These are phyloP conservation scores for Eumaeus atala DNA, from an alignment of 1,140 invertebrate genomes.

Conservation along the genomic window DNA sequence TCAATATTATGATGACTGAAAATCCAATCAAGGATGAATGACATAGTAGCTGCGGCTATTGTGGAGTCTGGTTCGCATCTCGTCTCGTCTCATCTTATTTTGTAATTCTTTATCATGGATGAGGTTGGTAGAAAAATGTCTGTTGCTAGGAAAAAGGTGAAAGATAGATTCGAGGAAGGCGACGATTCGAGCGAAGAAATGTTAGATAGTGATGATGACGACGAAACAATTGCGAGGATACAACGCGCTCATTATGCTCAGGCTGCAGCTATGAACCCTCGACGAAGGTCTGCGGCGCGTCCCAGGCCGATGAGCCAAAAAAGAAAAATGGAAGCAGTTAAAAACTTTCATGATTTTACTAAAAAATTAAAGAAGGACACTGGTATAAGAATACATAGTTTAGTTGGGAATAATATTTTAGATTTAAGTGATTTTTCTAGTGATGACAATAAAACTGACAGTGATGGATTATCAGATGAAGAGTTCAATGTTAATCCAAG, in stretches of 20 bases:
- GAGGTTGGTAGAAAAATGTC: slow-evolving; percentile 47
- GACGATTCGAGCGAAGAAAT: slow-evolving; percentile 58
- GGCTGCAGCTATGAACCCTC: slow-evolving; percentile 56
- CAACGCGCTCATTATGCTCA: slow-evolving; percentile 63
- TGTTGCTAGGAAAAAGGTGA: slow-evolving; percentile 42
- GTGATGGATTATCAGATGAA: slow-evolving; percentile 68
- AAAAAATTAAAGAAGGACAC: slow-evolving; percentile 73
- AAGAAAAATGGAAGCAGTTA: slow-evolving; percentile 69
- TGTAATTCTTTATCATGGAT: slow-evolving; percentile 42
- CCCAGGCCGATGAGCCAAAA: slow-evolving; percentile 60
- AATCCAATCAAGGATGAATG: neutral
- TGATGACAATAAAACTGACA: slow-evolving; percentile 58
- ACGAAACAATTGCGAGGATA: slow-evolving; percentile 64
- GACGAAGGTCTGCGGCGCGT: slow-evolving; percentile 41
- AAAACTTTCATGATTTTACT: slow-evolving; percentile 69
- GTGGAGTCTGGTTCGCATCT: slow-evolving; percentile 20
- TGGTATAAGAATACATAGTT: slow-evolving; percentile 67
- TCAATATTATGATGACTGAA: neutral
- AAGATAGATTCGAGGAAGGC: slow-evolving; percentile 43
- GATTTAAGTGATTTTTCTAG: slow-evolving; percentile 70
- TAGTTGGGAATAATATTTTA: slow-evolving; percentile 69
- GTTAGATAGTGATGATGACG: slow-evolving; percentile 61
- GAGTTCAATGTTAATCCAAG: slow-evolving; percentile 68
- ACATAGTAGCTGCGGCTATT: neutral
- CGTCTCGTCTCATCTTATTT: slow-evolving; percentile 24